Base-by-base conservation (phyloP, 2,888 invertebrate genomes). In the Aporophyla lueneburgensis region DNA sequence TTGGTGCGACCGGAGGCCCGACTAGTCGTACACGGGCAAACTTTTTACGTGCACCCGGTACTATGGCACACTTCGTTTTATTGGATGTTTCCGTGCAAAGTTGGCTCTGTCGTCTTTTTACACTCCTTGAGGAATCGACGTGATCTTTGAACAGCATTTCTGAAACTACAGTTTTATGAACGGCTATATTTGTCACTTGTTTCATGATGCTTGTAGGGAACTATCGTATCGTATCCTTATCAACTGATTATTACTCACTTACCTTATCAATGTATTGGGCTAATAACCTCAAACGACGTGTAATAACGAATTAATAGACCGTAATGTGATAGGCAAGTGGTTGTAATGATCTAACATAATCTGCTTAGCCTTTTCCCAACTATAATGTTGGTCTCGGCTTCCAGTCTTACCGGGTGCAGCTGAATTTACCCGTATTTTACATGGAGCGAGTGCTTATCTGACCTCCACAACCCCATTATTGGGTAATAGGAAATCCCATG, bases 1-100 rank as follows among this genome's bases (percentile, higher is more conserved):
- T 84, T 84, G 87, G 40, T 81, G 82, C 89, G 87, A 91, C 89
- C 86, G 84, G 81, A 89, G 88, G 87, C 78, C 78, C 86, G 86
- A 89, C 89, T 83, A 80, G 87, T 89, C 81, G 83, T 82, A 81
- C 80, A 83, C 81, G 74, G 78, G 9, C 79, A 86, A 95, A 94
- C 90, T 94, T 96, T 94, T 93, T 91, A 93, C 92, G 90, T 93
- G 93, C 93, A 94, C 90, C 87, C 87, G 87, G 79, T 85, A 78
- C 84, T 89, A 89, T 87, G 90, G 91, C 92, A 90, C 91, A 92
- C 93, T 93, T 90, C 89, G 92, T 94, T 95, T 95, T 95, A 95
- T 96, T 95, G 93, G 93, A 94, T 94, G 93, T 95, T 94, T 94
- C 95, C 93, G 90, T 88, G 87, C 89, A 94, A 93, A 94, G 93